Percentiles rank a stretch among this genome's conserved stretches.
phyloP scores from a whole-genome alignment of 2,113 vertebrate species.

The Ochotona curzoniae region DNA sequence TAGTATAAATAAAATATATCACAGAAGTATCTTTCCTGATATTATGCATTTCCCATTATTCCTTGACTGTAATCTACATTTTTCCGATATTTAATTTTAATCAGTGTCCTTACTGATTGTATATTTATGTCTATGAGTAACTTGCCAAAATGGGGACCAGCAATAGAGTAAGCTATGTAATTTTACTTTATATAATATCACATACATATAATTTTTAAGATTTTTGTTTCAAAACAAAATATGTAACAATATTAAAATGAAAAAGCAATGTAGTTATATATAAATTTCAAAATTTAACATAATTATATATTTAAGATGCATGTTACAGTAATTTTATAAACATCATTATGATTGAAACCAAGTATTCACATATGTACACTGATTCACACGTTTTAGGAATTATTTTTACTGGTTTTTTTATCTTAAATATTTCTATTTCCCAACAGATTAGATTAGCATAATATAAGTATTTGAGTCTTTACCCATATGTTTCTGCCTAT shows the following conservation, averaged over 20 bases:
- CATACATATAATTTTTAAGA: not conserved
- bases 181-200: not conserved
- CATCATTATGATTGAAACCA: not conserved
- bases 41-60: constrained; percentile 43
- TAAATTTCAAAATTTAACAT: not conserved
- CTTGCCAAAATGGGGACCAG: constrained; percentile 30
- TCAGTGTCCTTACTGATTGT: constrained; percentile 64
- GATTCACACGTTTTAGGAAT: not conserved
- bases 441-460: not conserved
- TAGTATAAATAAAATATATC: not conserved
- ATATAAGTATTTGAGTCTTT: not conserved
- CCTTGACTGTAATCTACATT: constrained; percentile 70
- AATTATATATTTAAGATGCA: not conserved
- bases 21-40: not conserved
- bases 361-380: not conserved
- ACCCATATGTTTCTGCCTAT: not conserved
- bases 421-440: not conserved
- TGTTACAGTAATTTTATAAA: not conserved
- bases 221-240: not conserved
- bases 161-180: constrained; percentile 68
- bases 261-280: too few species aligned
- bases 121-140: constrained; percentile 47
- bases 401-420: constrained; percentile 36
- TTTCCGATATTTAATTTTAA: constrained; percentile 71
- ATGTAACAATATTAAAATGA: not conserved